These are phyloP conservation scores for Epinephelus awoara DNA, from an alignment of 2,797 vertebrate species.

Conservation along the genomic window DNA sequence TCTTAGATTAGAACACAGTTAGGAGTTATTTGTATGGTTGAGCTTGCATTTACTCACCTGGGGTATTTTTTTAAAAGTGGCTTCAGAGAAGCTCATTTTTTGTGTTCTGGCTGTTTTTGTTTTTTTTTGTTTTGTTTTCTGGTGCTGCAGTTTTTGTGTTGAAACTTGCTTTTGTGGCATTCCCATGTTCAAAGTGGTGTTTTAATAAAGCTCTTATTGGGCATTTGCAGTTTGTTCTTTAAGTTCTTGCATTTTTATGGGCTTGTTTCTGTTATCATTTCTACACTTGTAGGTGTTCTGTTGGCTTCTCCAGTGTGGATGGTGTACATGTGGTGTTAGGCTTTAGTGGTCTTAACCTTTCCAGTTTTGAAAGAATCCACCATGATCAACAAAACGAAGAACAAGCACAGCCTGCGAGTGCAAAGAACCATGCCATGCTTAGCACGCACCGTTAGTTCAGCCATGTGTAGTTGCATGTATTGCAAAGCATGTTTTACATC, in stretches of 20 bases:
- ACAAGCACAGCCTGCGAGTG: background rate
- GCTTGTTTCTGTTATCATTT: background rate
- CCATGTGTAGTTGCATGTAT: slow-evolving; percentile 45
- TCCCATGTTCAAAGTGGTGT: slow-evolving; percentile 79
- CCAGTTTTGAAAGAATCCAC: background rate
- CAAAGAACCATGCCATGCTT: background rate
- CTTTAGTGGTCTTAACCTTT: background rate
- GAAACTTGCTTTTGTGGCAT: slow-evolving; percentile 71
- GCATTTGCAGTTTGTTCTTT: slow-evolving; percentile 48
- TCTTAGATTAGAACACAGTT: slow-evolving; percentile 77
- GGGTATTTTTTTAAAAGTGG: slow-evolving; percentile 83
- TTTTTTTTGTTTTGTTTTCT: slow-evolving; percentile 28
- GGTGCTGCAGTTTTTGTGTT: slow-evolving; percentile 67
- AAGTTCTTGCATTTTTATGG: slow-evolving; percentile 33
- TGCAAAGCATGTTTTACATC: slow-evolving; percentile 43
- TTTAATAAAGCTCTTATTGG: slow-evolving; percentile 84
- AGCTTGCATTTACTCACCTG: slow-evolving; percentile 85
- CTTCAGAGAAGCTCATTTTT: slow-evolving; percentile 88
- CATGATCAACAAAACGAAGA: background rate
- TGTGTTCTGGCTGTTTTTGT: slow-evolving; percentile 53
- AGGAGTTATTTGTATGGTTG: slow-evolving; percentile 75
- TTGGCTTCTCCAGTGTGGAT: slow-evolving; percentile 1
- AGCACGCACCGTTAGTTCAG: background rate
- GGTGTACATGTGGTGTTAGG: slow-evolving; percentile 13
- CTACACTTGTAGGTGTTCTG: background rate